A percentile compares a stretch with the other conserved stretches of the same genome.
Evolutionary conservation across 92 coral and sea anemone species (phyloP).

Genomic region (Zoanthus sansibaricus): DNA sequence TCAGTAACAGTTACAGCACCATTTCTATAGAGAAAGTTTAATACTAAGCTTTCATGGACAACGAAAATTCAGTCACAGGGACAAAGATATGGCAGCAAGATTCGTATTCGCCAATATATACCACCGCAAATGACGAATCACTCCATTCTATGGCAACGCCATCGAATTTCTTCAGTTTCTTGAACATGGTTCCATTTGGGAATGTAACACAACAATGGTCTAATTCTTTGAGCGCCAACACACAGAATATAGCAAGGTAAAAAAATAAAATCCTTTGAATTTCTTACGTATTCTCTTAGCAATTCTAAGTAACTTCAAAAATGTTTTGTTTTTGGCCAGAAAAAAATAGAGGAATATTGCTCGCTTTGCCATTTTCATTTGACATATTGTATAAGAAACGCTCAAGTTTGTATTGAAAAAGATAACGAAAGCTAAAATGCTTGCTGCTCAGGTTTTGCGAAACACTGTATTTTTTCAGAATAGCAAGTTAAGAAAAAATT

Average conservation of each 20-base stretch:
- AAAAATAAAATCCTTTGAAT: neutral
- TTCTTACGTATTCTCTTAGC: neutral
- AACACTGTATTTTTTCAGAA: no score
- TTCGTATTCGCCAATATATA: constrained; percentile 1
- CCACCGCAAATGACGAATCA: constrained; percentile 2
- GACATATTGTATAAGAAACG: neutral
- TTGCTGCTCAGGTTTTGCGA: neutral
- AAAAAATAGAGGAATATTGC: neutral
- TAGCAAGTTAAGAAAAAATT: no score
- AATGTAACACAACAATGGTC: constrained; percentile 24
- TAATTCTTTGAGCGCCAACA: neutral
- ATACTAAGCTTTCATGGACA: neutral
- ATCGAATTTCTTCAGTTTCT: constrained; percentile 30
- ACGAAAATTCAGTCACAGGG: neutral
- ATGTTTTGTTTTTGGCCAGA: neutral
- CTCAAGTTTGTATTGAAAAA: neutral
- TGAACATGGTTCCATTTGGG: constrained; percentile 19
- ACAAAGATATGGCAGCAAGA: constrained; percentile 33
- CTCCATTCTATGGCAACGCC: constrained; percentile 1
- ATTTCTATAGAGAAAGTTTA: neutral
- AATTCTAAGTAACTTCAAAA: neutral
- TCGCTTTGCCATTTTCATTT: neutral
- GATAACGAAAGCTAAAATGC: neutral
- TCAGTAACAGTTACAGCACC: neutral
- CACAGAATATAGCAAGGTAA: constrained; percentile 23